phyloP scores from a whole-genome alignment of 2,888 invertebrate genomes.

The Melolontha melolontha region DNA sequence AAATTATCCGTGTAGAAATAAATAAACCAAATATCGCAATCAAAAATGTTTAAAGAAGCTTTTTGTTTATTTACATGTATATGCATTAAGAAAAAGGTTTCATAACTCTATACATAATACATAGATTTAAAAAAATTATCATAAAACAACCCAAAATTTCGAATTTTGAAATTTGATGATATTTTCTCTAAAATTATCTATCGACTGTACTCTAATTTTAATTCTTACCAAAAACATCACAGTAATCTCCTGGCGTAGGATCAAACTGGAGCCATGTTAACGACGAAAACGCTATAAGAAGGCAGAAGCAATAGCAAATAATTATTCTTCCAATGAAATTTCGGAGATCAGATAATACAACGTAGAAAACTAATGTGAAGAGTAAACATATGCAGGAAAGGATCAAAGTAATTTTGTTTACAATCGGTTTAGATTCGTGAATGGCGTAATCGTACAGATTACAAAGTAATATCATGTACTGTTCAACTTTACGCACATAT shows the following conservation, averaged over 20 bases:
- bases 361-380: conserved; percentile 34
- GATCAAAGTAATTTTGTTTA: conserved; percentile 29
- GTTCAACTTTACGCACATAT: conserved; percentile 9
- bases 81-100: no score
- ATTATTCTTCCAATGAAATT: conserved; percentile 43
- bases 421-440: conserved; percentile 2
- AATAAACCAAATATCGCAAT: no score
- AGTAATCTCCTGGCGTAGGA: conserved; percentile 30
- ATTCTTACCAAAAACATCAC: conserved; percentile 30
- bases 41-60: no score
- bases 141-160: no score
- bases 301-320: conserved; percentile 35
- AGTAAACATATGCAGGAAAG: conserved; percentile 35
- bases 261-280: conserved; percentile 33
- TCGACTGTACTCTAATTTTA: no score
- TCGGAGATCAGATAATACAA: conserved; percentile 29
- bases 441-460: conserved; percentile 4
- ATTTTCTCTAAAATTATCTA: no score
- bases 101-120: no score
- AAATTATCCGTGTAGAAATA: no score
- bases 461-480: conserved; percentile 17
- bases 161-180: no score
- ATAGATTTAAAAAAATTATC: no score
- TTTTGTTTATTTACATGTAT: no score
- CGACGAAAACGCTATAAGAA: conserved; percentile 26